These are phyloP conservation scores for Zaprionus nigranus DNA, from an alignment of 1,140 invertebrate species.

Conservation along the genomic window DNA sequence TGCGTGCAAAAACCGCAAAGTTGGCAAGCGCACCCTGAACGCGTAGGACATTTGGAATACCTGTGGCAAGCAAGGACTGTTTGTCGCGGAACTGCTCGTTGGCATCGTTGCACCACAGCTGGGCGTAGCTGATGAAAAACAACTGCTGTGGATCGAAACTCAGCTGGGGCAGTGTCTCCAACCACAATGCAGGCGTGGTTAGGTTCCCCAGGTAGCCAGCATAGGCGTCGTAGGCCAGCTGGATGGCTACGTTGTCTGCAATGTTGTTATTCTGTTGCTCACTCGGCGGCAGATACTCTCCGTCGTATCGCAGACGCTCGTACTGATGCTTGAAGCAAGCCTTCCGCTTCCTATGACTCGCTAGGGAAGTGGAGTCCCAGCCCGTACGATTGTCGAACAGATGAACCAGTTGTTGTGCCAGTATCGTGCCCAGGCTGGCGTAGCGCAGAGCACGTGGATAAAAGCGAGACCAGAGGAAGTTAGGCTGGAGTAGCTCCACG, in stretches of 20 bases:
- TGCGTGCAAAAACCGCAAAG: constrained; percentile 49
- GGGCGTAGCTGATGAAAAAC: constrained; percentile 90
- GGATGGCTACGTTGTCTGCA: constrained; percentile 88
- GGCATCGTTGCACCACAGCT: constrained; percentile 82
- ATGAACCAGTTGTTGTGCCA: constrained; percentile 88
- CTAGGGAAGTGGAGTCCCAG: constrained; percentile 62
- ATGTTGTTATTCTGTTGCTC: constrained; percentile 90
- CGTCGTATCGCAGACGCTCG: constrained; percentile 51
- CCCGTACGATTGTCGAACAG: constrained; percentile 85
- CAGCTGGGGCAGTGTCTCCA: constrained; percentile 85
- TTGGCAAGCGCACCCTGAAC: constrained; percentile 67
- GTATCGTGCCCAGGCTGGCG: constrained; percentile 86
- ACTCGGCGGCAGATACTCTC: constrained; percentile 87
- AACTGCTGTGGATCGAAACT: constrained; percentile 87
- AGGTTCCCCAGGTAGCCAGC: constrained; percentile 61
- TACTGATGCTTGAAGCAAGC: constrained; percentile 74
- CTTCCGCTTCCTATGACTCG: constrained; percentile 56
- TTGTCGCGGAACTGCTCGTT: constrained; percentile 65
- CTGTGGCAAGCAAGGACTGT: constrained; percentile 66
- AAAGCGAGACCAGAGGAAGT: constrained; percentile 71
- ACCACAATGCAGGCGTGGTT: constrained; percentile 20
- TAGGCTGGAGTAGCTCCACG: constrained; percentile 67
- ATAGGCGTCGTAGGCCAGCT: constrained; percentile 87
- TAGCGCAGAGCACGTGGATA: constrained; percentile 84
- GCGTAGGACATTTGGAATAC: constrained; percentile 60